phyloP scores from a whole-genome alignment of 2,888 invertebrate genomes.

The Zaprionus bogoriensis region DNA sequence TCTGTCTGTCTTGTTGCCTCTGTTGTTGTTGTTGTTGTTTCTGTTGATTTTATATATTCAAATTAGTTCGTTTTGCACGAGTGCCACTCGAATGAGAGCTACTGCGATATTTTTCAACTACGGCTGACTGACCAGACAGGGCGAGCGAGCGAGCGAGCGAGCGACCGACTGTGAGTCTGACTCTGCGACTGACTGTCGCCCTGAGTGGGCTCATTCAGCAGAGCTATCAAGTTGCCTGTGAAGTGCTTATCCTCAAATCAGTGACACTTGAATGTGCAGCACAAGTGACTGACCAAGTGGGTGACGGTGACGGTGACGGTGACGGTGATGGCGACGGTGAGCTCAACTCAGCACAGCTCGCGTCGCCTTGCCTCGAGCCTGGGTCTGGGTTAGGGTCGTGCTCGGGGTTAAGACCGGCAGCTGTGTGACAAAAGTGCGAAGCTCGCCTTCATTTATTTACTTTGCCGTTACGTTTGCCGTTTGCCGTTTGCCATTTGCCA shows the following conservation, averaged over 20 bases:
- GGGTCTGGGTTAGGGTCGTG: neutral
- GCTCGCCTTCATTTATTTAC: slow-evolving; percentile 67
- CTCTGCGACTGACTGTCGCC: slow-evolving; percentile 21
- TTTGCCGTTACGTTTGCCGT: slow-evolving; percentile 55
- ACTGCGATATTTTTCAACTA: slow-evolving; percentile 67
- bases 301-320: slow-evolving; percentile 44
- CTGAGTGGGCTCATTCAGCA: slow-evolving; percentile 48
- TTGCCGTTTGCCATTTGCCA: slow-evolving; percentile 35
- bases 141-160: slow-evolving; percentile 16
- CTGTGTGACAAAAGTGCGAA: slow-evolving; percentile 63
- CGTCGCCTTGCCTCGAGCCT: neutral
- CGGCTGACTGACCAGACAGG: slow-evolving; percentile 49
- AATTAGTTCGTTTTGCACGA: slow-evolving; percentile 79
- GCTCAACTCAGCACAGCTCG: neutral
- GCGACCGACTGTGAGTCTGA: slow-evolving; percentile 23
- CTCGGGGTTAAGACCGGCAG: neutral
- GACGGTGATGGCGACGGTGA: slow-evolving; percentile 27
- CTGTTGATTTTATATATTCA: slow-evolving; percentile 77
- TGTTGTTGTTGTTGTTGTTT: slow-evolving; percentile 9
- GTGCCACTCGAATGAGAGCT: slow-evolving; percentile 72
- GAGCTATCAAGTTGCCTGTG: slow-evolving; percentile 78
- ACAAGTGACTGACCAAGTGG: slow-evolving; percentile 76
- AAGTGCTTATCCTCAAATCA: slow-evolving; percentile 79
- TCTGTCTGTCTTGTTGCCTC: slow-evolving; percentile 5
- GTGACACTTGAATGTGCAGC: slow-evolving; percentile 80